A percentile compares a stretch with the other conserved stretches of the same genome.
phyloP scores from a whole-genome alignment of 2,888 invertebrate species.

The Onchidella celtica region DNA sequence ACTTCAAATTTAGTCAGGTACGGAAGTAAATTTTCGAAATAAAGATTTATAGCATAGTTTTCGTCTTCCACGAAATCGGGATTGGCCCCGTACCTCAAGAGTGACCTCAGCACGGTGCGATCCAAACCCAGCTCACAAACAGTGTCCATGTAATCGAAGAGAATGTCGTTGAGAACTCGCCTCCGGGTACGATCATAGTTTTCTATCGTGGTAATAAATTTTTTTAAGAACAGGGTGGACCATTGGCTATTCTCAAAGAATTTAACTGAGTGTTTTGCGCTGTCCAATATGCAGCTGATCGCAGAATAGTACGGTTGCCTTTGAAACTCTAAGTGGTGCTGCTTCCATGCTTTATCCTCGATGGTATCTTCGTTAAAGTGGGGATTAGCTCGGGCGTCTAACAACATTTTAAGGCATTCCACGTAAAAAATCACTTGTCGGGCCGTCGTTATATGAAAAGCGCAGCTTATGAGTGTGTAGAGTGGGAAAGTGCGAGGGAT shows the following conservation, averaged over 20 bases:
- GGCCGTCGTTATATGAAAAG: slow-evolving; percentile 22
- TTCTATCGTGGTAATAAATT: slow-evolving; percentile 26
- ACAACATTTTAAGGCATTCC: slow-evolving; percentile 32
- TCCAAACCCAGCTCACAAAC: slow-evolving; percentile 19
- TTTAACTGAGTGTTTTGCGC: slow-evolving; percentile 23
- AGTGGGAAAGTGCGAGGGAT: slow-evolving; percentile 25
- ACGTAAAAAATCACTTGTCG: slow-evolving; percentile 30
- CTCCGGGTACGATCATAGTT: slow-evolving; percentile 16
- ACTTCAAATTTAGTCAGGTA: slow-evolving; percentile 40
- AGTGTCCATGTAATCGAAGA: slow-evolving; percentile 27
- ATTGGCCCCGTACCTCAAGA: slow-evolving; percentile 32
- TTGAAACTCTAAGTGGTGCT: not conserved
- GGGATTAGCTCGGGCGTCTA: slow-evolving; percentile 31
- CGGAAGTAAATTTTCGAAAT: slow-evolving; percentile 35
- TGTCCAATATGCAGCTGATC: slow-evolving; percentile 33
- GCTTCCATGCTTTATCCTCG: not conserved
- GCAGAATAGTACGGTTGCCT: slow-evolving; percentile 11
- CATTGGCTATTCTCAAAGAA: slow-evolving; percentile 24
- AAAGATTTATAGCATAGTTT: slow-evolving; percentile 35
- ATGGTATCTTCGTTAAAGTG: slow-evolving; percentile 21
- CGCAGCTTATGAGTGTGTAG: slow-evolving; percentile 41
- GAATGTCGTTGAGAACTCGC: slow-evolving; percentile 20
- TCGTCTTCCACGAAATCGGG: slow-evolving; percentile 12
- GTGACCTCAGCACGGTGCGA: slow-evolving; percentile 11
- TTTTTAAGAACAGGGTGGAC: slow-evolving; percentile 37